Percentiles rank a stretch among this genome's conserved stretches.
Conservation (phyloP, 2,888 invertebrate species). For the Prosapia bicincta region DNA sequence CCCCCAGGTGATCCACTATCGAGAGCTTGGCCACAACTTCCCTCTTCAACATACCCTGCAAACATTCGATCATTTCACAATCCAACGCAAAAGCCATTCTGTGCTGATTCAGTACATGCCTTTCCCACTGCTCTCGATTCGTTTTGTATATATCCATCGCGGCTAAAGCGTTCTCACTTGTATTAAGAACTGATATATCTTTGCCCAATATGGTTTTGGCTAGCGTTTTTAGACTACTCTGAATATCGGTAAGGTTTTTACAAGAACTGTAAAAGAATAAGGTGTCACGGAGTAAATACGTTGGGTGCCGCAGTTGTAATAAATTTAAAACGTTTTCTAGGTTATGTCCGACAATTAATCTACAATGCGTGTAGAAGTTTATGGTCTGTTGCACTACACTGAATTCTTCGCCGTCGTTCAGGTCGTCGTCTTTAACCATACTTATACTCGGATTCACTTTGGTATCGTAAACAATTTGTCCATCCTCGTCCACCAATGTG, state of each 20-base stretch:
- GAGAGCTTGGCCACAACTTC: not conserved
- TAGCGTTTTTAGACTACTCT: not conserved
- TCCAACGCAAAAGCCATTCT: not conserved
- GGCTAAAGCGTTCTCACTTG: not conserved
- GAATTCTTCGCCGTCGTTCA: not conserved
- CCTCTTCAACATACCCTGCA: not conserved
- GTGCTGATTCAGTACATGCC: not conserved
- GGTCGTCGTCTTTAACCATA: no score
- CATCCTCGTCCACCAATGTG: not conserved
- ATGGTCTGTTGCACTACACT: not conserved
- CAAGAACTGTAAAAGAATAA: not conserved
- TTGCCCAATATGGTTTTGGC: not conserved
- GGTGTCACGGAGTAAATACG: not conserved
- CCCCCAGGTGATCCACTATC: not conserved
- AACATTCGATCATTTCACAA: not conserved
- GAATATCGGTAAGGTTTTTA: not conserved
- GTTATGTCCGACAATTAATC: not conserved
- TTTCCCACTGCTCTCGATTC: not conserved
- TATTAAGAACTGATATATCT: not conserved
- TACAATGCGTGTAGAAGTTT: not conserved
- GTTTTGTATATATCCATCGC: not conserved
- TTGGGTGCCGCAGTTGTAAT: not conserved
- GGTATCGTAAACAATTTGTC: not conserved
- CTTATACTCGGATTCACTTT: not conserved
- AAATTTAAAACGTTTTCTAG: not conserved